phyloP scores from a whole-genome alignment of 2,797 vertebrate genomes.

The Xenentodon cancila region DNA sequence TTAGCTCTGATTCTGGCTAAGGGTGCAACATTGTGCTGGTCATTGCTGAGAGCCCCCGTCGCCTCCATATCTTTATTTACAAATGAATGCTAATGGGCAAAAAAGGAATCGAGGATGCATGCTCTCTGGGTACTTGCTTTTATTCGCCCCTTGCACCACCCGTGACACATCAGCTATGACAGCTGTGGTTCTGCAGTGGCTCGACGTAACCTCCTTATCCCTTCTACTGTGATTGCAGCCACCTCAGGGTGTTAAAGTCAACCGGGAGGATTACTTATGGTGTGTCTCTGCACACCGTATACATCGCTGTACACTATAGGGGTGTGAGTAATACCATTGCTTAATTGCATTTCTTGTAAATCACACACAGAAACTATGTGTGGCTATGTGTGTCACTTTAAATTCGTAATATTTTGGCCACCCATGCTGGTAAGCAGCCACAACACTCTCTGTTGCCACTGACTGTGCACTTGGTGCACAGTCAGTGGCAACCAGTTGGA shows the following conservation, averaged over 20 bases:
- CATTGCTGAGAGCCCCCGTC: conserved; percentile 11
- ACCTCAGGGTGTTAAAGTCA: conserved; percentile 44
- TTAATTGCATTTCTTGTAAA: too few relatives aligned
- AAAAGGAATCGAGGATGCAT: conserved; percentile 18
- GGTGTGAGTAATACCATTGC: too few relatives aligned
- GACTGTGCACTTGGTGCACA: conserved; percentile 14
- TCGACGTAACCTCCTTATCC: conserved; percentile 43
- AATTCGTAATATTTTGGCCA: too few relatives aligned
- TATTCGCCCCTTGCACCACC: conserved; percentile 41
- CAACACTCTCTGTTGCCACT: too few relatives aligned
- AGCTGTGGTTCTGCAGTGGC: conserved; percentile 42
- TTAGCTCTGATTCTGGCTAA: conserved; percentile 46
- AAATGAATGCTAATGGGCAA: conserved; percentile 67
- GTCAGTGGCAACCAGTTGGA: conserved; percentile 18
- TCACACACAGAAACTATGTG: too few relatives aligned
- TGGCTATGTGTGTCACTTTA: too few relatives aligned
- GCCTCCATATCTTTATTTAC: conserved; percentile 60
- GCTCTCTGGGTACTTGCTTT: conserved; percentile 45
- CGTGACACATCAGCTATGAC: conserved; percentile 55
- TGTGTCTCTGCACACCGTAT: conserved; percentile 4
- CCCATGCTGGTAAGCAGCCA: too few relatives aligned
- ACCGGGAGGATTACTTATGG: conserved; percentile 22
- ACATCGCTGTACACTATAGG: too few relatives aligned
- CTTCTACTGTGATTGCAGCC: conserved; percentile 51
- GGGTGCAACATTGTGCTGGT: conserved; percentile 28